Conservation (phyloP, 2,888 invertebrate species). For the Dynastes grantii region DNA sequence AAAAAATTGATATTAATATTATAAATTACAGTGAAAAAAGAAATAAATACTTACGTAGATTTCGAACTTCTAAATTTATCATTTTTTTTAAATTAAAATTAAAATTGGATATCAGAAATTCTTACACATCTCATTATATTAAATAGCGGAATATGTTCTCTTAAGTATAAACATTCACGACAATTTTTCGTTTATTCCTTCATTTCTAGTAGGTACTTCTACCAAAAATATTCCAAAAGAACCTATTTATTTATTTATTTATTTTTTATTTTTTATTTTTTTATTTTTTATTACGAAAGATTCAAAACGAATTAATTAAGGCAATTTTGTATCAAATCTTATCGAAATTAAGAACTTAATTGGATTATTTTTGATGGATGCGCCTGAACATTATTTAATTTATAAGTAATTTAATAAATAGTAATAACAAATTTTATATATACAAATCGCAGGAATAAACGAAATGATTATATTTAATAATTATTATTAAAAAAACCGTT, state of each 20-base stretch:
- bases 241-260: too few species aligned
- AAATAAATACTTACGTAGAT: conserved; percentile 27
- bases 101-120: conserved; percentile 32
- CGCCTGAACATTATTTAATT: not conserved
- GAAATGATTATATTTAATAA: conserved; percentile 16
- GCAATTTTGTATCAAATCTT: too few species aligned
- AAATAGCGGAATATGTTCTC: too few species aligned
- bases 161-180: not conserved
- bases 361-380: not conserved
- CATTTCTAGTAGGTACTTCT: not conserved
- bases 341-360: not conserved
- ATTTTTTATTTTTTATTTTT: too few species aligned
- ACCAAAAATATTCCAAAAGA: too few species aligned
- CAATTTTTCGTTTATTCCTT: conserved; percentile 16
- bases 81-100: conserved; percentile 25
- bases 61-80: conserved; percentile 36
- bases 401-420: not conserved
- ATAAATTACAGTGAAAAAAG: not conserved
- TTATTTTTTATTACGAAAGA: too few species aligned
- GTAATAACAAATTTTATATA: conserved; percentile 27
- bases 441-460: conserved; percentile 25
- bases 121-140: not conserved
- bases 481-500: conserved; percentile 4
- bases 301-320: too few species aligned
- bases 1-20: conserved; percentile 17